Base-by-base conservation (phyloP, 2,797 vertebrate species). In the Channa striata region DNA sequence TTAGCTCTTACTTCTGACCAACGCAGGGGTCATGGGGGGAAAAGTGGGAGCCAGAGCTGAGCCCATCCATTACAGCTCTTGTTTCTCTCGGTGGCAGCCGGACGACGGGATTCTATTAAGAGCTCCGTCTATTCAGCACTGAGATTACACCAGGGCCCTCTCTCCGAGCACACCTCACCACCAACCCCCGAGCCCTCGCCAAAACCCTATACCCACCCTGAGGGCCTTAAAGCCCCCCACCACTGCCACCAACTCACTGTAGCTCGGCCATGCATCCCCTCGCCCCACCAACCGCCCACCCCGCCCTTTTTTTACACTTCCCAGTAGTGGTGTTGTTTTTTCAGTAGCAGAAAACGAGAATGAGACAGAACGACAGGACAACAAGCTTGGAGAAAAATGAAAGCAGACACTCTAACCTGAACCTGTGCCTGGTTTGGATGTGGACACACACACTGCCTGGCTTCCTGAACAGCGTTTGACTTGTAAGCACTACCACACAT, bases 1-100 rank as follows among this genome's bases (percentile, higher is more conserved):
- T 96, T 96, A 94, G 94, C 94, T 97, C 94, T 96, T 96, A 96
- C 96, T 96, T 96, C 95, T 95, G 95, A 95, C 95, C 95, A 97
- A 95, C 95, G 94, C 95, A 95, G 94, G 94, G 94, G 90, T 93
- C 90, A 92, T 70, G 78, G 94, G 93, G 94, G 92, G 94, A 93
- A 95, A 94, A 95, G 95, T 94, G 96, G 95, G 95, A 94, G 95
- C 94, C 94, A 91, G 93, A 95, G 91, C 90, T 87, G 93, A 94
- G 88, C 94, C 95, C 96, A 97, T 98, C 95, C 96, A 96, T 97
- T 97, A 96, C 92, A 86, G 94, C 91, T 94, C 94, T 96, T 96
- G 95, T 96, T 96, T 96, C 95, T 96, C 94, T 95, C 93, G 82
- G 93, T 95, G 92, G 93, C 95, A 95, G 94, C 94, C 94, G 93